Percentiles rank a stretch among this genome's conserved stretches.
These are phyloP conservation scores for Cosmopolites sordidus DNA, from an alignment of 2,888 invertebrate genomes.

Conservation along the genomic window DNA sequence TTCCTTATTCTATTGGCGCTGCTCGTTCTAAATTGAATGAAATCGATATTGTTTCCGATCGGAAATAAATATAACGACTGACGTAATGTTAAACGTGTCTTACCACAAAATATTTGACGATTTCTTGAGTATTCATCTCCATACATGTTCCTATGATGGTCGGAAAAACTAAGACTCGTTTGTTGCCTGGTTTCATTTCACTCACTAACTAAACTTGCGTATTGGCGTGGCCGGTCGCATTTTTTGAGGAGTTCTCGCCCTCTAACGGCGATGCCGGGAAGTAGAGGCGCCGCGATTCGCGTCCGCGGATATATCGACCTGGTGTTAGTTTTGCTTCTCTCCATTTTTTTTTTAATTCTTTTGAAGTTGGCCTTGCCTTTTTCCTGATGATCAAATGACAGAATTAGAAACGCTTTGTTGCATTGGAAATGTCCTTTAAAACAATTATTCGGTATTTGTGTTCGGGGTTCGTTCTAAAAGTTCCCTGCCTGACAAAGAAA, in stretches of 20 bases:
- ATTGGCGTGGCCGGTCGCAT: constrained; percentile 4
- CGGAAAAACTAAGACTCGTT: constrained; percentile 47
- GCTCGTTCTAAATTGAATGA: neutral
- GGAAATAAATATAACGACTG: too few relatives aligned
- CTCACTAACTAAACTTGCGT: constrained; percentile 38
- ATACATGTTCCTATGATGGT: constrained; percentile 63
- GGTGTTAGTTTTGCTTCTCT: too few relatives aligned
- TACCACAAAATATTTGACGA: constrained; percentile 48
- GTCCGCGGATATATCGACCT: too few relatives aligned
- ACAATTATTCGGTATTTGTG: too few relatives aligned
- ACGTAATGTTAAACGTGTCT: constrained; percentile 29
- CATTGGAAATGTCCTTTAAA: too few relatives aligned
- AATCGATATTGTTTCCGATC: too few relatives aligned
- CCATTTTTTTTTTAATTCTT: too few relatives aligned
- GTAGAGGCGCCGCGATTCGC: neutral
- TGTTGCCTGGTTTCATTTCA: constrained; percentile 48
- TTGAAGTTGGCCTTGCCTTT: too few relatives aligned
- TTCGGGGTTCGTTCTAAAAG: too few relatives aligned
- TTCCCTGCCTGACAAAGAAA: too few relatives aligned
- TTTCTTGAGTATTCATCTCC: constrained; percentile 63
- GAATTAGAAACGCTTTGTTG: too few relatives aligned
- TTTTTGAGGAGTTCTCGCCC: constrained; percentile 2
- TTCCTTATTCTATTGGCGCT: neutral
- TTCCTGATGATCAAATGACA: too few relatives aligned
- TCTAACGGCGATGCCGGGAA: constrained; percentile 8